Percentiles rank a stretch among this genome's conserved stretches.
phyloP scores from a whole-genome alignment of 2,888 invertebrate genomes.

The Seira ritae region DNA sequence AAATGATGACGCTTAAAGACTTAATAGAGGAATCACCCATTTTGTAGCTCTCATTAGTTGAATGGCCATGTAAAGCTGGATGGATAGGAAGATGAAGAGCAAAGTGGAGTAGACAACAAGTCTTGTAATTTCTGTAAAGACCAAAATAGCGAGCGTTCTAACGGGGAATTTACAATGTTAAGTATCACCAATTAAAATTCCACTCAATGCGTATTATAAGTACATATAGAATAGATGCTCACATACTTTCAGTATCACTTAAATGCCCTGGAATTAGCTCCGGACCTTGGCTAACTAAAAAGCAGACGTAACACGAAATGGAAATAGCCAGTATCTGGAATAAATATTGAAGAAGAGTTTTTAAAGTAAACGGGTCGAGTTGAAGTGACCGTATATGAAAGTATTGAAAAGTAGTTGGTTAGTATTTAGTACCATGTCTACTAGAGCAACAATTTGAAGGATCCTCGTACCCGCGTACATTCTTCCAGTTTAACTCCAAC shows the following conservation, averaged over 20 bases:
- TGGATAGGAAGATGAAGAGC: slow-evolving; percentile 57
- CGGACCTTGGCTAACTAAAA: slow-evolving; percentile 57
- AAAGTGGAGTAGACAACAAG: slow-evolving; percentile 57
- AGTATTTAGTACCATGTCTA: slow-evolving; percentile 39
- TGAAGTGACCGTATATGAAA: no score
- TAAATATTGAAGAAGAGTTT: no score
- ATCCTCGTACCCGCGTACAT: slow-evolving; percentile 35
- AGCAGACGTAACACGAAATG: slow-evolving; percentile 52
- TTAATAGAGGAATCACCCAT: no score
- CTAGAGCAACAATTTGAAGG: slow-evolving; percentile 46
- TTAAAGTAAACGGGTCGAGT: no score
- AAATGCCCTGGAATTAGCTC: slow-evolving; percentile 56
- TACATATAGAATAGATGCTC: not conserved
- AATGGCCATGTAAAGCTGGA: slow-evolving; percentile 66
- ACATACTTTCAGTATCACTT: slow-evolving; percentile 62
- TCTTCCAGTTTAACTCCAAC: not conserved
- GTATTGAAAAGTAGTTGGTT: no score
- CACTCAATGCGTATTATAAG: not conserved
- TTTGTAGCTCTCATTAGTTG: slow-evolving; percentile 53
- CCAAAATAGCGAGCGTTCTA: not conserved
- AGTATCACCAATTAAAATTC: not conserved
- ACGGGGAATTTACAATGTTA: no score
- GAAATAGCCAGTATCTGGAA: slow-evolving; percentile 47
- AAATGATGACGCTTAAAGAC: no score
- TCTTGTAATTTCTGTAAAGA: slow-evolving; percentile 61